These are phyloP conservation scores for Cheirogaleus major DNA, from an alignment of 2,797 vertebrate species.

Conservation along the genomic window DNA sequence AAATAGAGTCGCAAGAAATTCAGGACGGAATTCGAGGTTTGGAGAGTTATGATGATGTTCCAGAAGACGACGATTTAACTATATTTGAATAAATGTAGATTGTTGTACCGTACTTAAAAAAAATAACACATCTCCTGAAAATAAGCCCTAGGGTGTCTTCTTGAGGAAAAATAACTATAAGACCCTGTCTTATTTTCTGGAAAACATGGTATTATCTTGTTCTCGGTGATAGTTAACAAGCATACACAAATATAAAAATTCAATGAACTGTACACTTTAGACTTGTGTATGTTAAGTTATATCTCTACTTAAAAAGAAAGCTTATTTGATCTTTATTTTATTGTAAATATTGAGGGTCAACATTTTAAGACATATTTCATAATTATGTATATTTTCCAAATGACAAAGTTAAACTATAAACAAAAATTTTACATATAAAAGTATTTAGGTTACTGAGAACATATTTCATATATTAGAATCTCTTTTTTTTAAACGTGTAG, in stretches of 20 bases:
- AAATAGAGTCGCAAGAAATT: no score
- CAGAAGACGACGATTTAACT: no score
- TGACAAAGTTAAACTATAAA: neutral
- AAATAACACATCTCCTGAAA: no score
- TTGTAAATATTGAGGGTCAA: neutral
- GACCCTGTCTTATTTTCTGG: no score
- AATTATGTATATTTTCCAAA: neutral
- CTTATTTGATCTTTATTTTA: neutral
- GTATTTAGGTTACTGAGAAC: neutral
- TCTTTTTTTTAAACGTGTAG: neutral
- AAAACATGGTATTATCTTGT: neutral
- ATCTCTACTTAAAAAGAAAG: neutral
- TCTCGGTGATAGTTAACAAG: neutral
- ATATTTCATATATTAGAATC: neutral
- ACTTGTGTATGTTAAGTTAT: neutral
- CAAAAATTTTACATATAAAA: neutral
- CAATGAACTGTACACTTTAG: neutral
- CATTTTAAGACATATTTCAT: neutral
- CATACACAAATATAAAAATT: neutral
- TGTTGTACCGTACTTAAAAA: no score
- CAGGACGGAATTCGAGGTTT: no score
- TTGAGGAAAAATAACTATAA: no score
- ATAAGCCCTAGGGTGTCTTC: no score
- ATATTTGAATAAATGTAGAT: no score
- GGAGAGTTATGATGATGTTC: no score